Percentiles rank a stretch among this genome's conserved stretches.
phyloP scores from a whole-genome alignment of 2,113 vertebrate genomes.

The Pseudolaguvia tuberculata region DNA sequence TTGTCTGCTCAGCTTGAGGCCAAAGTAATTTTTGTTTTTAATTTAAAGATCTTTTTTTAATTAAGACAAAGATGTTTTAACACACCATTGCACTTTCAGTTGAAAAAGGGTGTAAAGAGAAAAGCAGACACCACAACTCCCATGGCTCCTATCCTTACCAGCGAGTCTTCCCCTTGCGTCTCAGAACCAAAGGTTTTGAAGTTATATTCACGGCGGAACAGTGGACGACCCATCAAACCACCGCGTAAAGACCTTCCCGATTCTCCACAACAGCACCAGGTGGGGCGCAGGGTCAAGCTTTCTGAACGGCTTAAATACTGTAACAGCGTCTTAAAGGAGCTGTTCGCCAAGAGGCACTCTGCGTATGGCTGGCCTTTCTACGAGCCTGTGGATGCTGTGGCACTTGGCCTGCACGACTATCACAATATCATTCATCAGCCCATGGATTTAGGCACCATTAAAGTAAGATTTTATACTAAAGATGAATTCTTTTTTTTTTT shows the following conservation, averaged over 20 bases:
- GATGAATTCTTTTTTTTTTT: no score
- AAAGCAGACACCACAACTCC: slow-evolving; percentile 77
- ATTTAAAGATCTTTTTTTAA: no score
- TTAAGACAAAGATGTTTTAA: not conserved
- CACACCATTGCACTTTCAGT: slow-evolving; percentile 54
- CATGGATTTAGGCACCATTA: slow-evolving; percentile 80
- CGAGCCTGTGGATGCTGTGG: slow-evolving; percentile 66
- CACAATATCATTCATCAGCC: slow-evolving; percentile 74
- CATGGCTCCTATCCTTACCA: slow-evolving; percentile 55
- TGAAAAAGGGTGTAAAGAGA: slow-evolving; percentile 79
- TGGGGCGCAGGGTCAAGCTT: slow-evolving; percentile 58
- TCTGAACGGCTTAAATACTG: slow-evolving; percentile 74
- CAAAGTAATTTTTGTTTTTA: slow-evolving; percentile 65
- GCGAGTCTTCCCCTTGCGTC: slow-evolving; percentile 51
- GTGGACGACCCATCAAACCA: slow-evolving; percentile 60
- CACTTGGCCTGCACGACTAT: slow-evolving; percentile 70
- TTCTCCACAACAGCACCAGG: slow-evolving; percentile 59
- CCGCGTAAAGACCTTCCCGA: slow-evolving; percentile 67
- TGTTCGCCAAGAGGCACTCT: slow-evolving; percentile 83
- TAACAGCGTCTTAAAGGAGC: slow-evolving; percentile 78
- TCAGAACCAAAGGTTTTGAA: slow-evolving; percentile 57
- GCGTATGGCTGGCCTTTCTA: slow-evolving; percentile 86
- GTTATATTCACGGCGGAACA: slow-evolving; percentile 57
- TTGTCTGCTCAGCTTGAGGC: slow-evolving; percentile 57
- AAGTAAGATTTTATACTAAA: slow-evolving; percentile 63